Evolutionary conservation across 2,113 vertebrate species (phyloP), one percentile per base, ranked within the genome.

Genomic region (Neodon shergylaensis): DNA sequence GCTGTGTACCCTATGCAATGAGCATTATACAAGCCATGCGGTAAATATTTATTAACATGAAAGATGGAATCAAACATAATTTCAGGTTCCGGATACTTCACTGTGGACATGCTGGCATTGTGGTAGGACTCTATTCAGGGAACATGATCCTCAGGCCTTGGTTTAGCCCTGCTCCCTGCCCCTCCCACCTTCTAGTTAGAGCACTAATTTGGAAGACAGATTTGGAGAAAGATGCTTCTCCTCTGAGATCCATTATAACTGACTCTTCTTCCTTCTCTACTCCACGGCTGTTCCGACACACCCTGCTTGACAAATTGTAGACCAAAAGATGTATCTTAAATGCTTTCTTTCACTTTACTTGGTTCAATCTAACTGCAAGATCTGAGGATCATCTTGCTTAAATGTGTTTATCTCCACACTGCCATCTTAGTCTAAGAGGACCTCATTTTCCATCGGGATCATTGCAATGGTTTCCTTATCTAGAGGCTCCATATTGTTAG

Each of bases 21-120:
- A 70, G 49, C 1, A n/a, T 44, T 83, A 36, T 84, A 47, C 26
- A 70, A 36, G 19, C 7, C 22, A 44, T 26, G 16, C 5, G 26
- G 47, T 72, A 52, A 92, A 65, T 88, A 79, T 47, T 92, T 95
- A 74, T 76, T 90, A 89, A 95, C 91, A 83, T 82, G 65, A 58
- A 52, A 24, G 65, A 28, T 81, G 44, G 79, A 87, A 76, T 89
- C 76, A 91, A 58, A 11, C 19, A 2, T 58, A 42, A 9, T 39
- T 94, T 39, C 11, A 70, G 47, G 14, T 66, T 86, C 14, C 33
- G n/a, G 42, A n/a, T 49, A 77, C 16, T 74, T 91, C 52, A 3
- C 14, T 44, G 73, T 68, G 88, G 39, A 85, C 8, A 24, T 52
- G 33, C 17, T 58, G 73, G 39, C 19, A 22, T 66, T 90, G 83